Conservation (phyloP, 2,113 vertebrate genomes). For the Bos indicus region DNA sequence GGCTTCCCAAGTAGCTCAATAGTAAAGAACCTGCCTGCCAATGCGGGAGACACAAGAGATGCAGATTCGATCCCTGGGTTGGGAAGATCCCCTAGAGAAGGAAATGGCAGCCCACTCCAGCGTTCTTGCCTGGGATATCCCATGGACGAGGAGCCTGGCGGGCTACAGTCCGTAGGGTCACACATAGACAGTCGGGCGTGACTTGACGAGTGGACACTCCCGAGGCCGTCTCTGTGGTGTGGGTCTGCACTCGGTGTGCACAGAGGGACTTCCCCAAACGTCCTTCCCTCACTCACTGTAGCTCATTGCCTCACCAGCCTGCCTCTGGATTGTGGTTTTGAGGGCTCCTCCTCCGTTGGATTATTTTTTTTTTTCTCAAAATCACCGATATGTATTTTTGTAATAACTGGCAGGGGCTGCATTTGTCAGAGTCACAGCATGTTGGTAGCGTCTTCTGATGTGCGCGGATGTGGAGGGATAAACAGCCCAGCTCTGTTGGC, state of each 20-base stretch:
- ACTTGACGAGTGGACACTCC: fast-evolving
- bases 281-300: fast-evolving
- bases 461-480: fast-evolving
- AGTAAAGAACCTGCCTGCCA: neutral
- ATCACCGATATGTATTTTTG: fast-evolving
- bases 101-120: neutral
- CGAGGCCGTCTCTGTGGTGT: fast-evolving
- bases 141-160: neutral
- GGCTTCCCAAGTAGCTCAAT: neutral
- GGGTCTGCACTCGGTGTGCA: fast-evolving
- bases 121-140: neutral
- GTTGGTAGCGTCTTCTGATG: fast-evolving
- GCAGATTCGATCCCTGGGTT: neutral
- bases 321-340: fast-evolving
- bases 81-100: neutral
- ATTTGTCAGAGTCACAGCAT: fast-evolving
- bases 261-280: fast-evolving
- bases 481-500: neutral
- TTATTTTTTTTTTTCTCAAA: neutral
- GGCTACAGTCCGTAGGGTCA: neutral
- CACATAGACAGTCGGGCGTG: neutral
- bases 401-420: neutral
- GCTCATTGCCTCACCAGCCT: fast-evolving
- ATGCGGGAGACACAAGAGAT: neutral
- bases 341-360: neutral